These are phyloP conservation scores for Drosophila kanapiae DNA, from an alignment of 1,140 invertebrate species.

Conservation along the genomic window DNA sequence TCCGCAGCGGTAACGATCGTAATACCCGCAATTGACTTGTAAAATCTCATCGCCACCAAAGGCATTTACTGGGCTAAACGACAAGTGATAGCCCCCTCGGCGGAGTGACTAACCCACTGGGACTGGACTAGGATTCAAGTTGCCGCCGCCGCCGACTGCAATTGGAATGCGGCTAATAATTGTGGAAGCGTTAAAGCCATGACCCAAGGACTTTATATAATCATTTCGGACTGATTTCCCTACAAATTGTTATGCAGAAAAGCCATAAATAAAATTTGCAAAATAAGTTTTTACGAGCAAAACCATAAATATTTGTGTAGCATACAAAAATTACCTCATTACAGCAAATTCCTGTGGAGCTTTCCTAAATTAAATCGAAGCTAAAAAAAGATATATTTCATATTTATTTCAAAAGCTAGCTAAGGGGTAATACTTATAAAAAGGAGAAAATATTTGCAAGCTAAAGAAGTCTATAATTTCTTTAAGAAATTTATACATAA, in stretches of 20 bases:
- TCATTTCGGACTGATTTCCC: background rate
- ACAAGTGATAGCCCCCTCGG: slow-evolving; percentile 7
- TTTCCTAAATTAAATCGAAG: background rate
- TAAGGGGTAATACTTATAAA: too few species aligned
- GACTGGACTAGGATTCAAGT: background rate
- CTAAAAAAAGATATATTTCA: background rate
- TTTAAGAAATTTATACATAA: too few species aligned
- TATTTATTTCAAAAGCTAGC: background rate
- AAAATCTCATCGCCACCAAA: slow-evolving; percentile 32
- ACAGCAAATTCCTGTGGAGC: background rate
- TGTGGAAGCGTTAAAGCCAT: background rate
- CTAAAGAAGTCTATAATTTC: too few species aligned
- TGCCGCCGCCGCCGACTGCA: too few species aligned
- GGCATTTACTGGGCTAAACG: slow-evolving; percentile 48
- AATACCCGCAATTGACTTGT: slow-evolving; percentile 57
- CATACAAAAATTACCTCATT: background rate
- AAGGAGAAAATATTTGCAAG: too few species aligned
- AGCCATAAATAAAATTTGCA: background rate
- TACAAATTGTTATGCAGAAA: background rate
- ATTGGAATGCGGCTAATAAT: slow-evolving; percentile 7
- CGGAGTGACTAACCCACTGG: slow-evolving; percentile 13
- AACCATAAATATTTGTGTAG: background rate
- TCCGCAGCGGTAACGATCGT: slow-evolving; percentile 9
- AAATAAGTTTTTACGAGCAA: background rate
- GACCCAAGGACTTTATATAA: slow-evolving; percentile 5